Conservation (phyloP, 2,113 vertebrate species). For the Hemiprocne comata region DNA sequence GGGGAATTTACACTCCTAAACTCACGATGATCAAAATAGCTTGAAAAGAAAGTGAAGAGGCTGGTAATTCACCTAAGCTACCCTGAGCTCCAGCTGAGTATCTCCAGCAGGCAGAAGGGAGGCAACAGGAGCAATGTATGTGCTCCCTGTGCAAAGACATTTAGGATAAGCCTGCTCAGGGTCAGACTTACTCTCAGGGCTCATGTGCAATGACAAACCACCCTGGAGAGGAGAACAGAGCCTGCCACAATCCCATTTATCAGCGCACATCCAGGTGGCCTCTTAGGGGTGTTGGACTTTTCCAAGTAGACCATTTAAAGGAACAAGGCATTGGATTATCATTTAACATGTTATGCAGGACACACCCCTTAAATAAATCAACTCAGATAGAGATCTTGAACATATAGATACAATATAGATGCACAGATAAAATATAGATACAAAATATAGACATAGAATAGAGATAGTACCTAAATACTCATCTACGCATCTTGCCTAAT, state of each 20-base stretch:
- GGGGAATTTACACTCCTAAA: neutral
- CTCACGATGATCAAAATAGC: neutral
- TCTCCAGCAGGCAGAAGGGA: neutral
- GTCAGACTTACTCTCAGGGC: neutral
- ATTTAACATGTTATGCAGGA: accelerated
- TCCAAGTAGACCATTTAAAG: neutral
- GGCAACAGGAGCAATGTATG: neutral
- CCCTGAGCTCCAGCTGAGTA: neutral
- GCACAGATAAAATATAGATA: neutral
- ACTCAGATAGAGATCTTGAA: neutral
- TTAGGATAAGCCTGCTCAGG: neutral
- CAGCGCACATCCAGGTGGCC: neutral
- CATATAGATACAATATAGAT: neutral
- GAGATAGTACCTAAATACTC: neutral
- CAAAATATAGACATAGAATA: neutral
- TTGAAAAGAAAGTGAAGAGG: neutral
- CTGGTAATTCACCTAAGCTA: neutral
- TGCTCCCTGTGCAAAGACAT: accelerated
- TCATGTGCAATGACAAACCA: neutral
- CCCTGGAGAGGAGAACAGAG: neutral
- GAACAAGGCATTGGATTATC: neutral
- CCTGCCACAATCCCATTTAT: neutral
- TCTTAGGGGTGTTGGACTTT: neutral
- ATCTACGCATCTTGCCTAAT: neutral
- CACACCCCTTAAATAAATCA: neutral